These are phyloP conservation scores for Poeciliopsis paucimaculata DNA, from an alignment of 2,797 vertebrate genomes.

Conservation along the genomic window DNA sequence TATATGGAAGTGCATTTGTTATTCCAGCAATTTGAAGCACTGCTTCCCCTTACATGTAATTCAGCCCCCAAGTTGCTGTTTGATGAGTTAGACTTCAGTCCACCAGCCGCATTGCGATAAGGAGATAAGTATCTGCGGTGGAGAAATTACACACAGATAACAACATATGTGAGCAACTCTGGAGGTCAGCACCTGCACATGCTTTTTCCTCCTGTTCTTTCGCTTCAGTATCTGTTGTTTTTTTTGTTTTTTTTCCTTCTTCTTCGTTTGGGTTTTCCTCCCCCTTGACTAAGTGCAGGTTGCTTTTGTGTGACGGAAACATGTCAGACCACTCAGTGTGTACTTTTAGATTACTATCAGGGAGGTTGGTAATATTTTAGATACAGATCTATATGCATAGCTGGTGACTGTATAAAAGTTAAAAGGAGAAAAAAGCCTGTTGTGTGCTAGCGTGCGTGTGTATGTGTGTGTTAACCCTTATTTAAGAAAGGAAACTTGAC, in stretches of 20 bases:
- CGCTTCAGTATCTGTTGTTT: conserved; percentile 33
- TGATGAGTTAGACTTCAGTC: conserved; percentile 61
- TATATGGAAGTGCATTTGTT: conserved; percentile 47
- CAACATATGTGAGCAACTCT: conserved; percentile 78
- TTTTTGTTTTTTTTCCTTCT: not conserved
- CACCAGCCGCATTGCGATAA: conserved; percentile 73
- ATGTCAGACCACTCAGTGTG: conserved; percentile 66
- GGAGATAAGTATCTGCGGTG: conserved; percentile 77
- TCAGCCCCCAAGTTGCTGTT: conserved; percentile 51
- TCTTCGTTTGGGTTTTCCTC: conserved; percentile 32
- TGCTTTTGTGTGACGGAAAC: conserved; percentile 71
- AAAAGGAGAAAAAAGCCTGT: conserved; percentile 55
- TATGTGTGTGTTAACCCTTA: conserved; percentile 36
- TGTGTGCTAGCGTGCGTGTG: conserved; percentile 2
- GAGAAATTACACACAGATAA: conserved; percentile 80
- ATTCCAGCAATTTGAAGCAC: conserved; percentile 55
- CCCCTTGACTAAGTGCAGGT: conserved; percentile 56
- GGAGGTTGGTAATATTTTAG: conserved; percentile 75
- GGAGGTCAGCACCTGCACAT: conserved; percentile 81
- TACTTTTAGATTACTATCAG: conserved; percentile 69
- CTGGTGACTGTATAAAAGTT: conserved; percentile 68
- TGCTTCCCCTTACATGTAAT: conserved; percentile 61
- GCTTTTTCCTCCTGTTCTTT: conserved; percentile 60
- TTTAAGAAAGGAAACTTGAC: conserved; percentile 37
- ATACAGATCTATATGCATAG: conserved; percentile 71